Percentiles rank a stretch among this genome's conserved stretches.
Evolutionary conservation across 2,888 invertebrate species (phyloP).

Genomic region (Erynnis tages): DNA sequence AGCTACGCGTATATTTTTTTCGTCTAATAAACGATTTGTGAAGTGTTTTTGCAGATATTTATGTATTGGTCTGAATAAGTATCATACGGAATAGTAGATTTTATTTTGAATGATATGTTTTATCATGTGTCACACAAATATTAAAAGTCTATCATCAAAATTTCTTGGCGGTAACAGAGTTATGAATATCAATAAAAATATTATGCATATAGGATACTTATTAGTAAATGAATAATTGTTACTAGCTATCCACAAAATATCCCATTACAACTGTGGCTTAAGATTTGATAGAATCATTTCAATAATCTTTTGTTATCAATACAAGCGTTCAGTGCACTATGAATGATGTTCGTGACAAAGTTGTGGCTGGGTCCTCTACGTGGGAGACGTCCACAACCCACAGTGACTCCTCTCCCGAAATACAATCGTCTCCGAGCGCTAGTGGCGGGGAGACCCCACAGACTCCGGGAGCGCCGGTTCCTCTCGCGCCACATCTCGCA

Average conservation of each 20-base stretch:
- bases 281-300: neutral
- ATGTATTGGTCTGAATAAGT: neutral
- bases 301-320: slow-evolving; percentile 3
- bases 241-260: slow-evolving; percentile 16
- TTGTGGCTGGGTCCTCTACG: slow-evolving; percentile 70
- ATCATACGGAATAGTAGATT: slow-evolving; percentile 13
- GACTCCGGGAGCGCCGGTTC: slow-evolving; percentile 82
- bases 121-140: slow-evolving; percentile 34
- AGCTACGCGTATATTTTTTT: slow-evolving; percentile 62
- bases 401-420: slow-evolving; percentile 72
- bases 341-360: slow-evolving; percentile 80
- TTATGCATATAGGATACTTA: slow-evolving; percentile 59
- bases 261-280: slow-evolving; percentile 4
- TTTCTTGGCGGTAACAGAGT: slow-evolving; percentile 66
- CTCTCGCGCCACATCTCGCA: slow-evolving; percentile 68
- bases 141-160: slow-evolving; percentile 24
- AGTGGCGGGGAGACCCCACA: slow-evolving; percentile 76
- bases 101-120: slow-evolving; percentile 32
- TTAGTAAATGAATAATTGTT: slow-evolving; percentile 39
- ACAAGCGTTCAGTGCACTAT: slow-evolving; percentile 46
- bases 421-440: slow-evolving; percentile 67
- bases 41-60: slow-evolving; percentile 44
- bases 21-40: slow-evolving; percentile 55
- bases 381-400: slow-evolving; percentile 67
- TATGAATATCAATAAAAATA: slow-evolving; percentile 56